Conservation (phyloP, 2,797 vertebrate species). For the Peromyscus nudipes region DNA sequence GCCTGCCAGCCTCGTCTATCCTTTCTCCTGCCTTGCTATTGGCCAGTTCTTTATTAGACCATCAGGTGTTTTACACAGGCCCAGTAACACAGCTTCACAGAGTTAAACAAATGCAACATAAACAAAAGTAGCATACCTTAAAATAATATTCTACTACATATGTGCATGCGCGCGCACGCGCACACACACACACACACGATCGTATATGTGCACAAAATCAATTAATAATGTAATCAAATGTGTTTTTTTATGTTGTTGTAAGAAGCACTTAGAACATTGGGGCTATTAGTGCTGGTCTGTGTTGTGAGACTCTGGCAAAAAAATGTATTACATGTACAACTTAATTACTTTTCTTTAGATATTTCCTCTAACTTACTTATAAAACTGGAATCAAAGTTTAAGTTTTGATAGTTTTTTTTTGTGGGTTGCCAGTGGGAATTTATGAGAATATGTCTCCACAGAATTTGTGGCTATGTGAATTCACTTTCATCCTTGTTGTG, state of each 20-base stretch:
- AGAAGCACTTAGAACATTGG: background rate
- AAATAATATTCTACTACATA: too few species aligned
- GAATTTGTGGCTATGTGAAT: background rate
- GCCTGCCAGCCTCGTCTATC: too few species aligned
- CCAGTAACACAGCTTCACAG: too few species aligned
- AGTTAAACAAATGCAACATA: too few species aligned
- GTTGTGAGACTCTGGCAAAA: background rate
- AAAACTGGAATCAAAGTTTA: slow-evolving; percentile 9
- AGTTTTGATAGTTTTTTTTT: background rate
- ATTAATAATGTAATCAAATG: background rate
- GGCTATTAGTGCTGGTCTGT: background rate
- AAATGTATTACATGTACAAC: background rate
- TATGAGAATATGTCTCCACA: background rate
- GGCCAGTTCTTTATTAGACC: too few species aligned
- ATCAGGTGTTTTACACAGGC: too few species aligned
- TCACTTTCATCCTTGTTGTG: background rate
- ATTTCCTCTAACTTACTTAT: background rate
- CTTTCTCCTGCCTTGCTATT: too few species aligned
- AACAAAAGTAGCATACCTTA: too few species aligned
- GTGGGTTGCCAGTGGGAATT: background rate
- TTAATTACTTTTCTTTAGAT: background rate
- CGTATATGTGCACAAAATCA: background rate
- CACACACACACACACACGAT: background rate
- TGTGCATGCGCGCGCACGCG: background rate
- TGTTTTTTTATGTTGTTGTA: background rate